These are phyloP conservation scores for Lagopus leucura DNA, from an alignment of 2,113 vertebrate species.

Conservation along the genomic window DNA sequence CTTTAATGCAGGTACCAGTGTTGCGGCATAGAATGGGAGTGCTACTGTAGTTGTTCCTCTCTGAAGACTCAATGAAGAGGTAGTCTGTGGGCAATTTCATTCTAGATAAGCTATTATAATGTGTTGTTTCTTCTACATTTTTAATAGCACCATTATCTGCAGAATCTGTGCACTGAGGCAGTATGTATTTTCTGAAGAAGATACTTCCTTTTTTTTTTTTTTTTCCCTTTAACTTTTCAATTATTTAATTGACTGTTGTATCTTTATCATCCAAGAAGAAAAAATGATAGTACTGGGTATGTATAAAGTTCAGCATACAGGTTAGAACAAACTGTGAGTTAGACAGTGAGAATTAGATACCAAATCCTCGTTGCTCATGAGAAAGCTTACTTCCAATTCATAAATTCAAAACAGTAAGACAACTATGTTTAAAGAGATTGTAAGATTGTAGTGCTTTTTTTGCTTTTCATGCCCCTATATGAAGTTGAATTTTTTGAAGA, in stretches of 20 bases:
- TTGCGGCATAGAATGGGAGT: background rate
- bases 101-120: background rate
- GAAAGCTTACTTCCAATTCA: background rate
- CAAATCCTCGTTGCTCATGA: background rate
- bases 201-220: background rate
- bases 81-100: background rate
- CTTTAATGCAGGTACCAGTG: background rate
- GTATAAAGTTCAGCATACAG: background rate
- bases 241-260: background rate
- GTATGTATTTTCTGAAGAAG: background rate
- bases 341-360: background rate
- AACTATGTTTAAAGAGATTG: background rate
- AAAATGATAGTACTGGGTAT: background rate
- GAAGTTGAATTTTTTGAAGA: background rate
- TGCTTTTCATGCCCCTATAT: background rate
- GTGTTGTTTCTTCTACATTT: background rate
- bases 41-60: background rate
- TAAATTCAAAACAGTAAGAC: background rate
- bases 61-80: accelerated
- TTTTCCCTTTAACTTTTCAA: background rate
- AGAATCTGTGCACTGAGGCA: background rate
- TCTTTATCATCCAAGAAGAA: background rate
- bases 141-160: background rate
- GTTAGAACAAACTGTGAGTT: background rate
- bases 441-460: background rate